A percentile compares a stretch with the other conserved stretches of the same genome.
These are phyloP conservation scores for Dicentrarchus labrax DNA, from an alignment of 2,113 vertebrate genomes.

Conservation along the genomic window DNA sequence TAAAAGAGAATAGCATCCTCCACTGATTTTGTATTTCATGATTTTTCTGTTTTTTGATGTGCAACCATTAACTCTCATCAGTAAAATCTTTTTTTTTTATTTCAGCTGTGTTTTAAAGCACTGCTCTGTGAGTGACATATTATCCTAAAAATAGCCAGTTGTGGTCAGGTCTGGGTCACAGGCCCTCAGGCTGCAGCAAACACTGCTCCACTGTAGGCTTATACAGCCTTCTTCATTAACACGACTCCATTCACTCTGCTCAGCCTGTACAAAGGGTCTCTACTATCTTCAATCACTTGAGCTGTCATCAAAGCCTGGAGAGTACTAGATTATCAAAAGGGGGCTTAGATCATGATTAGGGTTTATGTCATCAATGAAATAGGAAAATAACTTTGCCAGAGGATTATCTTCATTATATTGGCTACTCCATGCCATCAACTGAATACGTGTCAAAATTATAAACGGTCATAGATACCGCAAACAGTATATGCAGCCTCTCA, in stretches of 20 bases:
- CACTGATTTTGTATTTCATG: no score
- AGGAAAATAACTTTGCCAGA: not conserved
- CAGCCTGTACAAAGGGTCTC: not conserved
- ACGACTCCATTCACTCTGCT: slow-evolving; percentile 61
- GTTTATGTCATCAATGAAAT: slow-evolving; percentile 53
- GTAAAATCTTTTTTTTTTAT: no score
- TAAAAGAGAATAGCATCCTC: no score
- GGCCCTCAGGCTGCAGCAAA: not conserved
- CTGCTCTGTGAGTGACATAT: not conserved
- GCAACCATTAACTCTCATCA: no score
- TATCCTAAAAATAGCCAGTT: slow-evolving; percentile 1
- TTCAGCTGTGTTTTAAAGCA: no score
- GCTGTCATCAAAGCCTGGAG: slow-evolving; percentile 58
- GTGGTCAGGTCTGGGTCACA: slow-evolving; percentile 21
- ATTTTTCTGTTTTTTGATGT: no score
- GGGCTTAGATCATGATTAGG: slow-evolving; percentile 66
- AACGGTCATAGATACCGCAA: not conserved
- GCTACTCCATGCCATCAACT: not conserved
- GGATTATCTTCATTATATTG: not conserved
- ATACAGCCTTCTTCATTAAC: slow-evolving; percentile 51
- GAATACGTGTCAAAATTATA: not conserved
- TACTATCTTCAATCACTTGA: slow-evolving; percentile 68
- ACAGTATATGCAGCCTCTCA: not conserved
- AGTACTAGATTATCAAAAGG: slow-evolving; percentile 43
- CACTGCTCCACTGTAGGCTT: slow-evolving; percentile 11